These are phyloP conservation scores for Drosophila pachea DNA, from an alignment of 1,140 invertebrate genomes.

Conservation along the genomic window DNA sequence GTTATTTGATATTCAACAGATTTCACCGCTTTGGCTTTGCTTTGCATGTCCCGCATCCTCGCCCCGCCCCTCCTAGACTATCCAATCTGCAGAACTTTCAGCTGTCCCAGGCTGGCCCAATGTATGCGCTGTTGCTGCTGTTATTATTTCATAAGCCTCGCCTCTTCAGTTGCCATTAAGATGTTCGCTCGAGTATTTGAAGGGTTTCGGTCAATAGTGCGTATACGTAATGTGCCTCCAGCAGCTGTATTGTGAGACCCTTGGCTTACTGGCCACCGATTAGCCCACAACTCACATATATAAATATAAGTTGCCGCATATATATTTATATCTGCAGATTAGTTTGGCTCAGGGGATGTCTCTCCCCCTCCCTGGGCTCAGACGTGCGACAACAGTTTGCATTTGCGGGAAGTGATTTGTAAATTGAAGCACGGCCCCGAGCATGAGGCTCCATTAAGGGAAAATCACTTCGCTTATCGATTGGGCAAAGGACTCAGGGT, in stretches of 20 bases:
- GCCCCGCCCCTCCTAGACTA: not conserved
- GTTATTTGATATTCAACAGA: conserved; percentile 78
- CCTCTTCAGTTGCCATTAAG: conserved; percentile 31
- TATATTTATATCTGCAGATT: not conserved
- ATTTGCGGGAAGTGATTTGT: conserved; percentile 31
- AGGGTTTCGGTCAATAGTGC: conserved; percentile 42
- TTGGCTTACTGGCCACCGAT: conserved; percentile 1
- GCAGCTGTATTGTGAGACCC: conserved; percentile 26
- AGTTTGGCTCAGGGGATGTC: not conserved
- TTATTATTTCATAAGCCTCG: conserved; percentile 62
- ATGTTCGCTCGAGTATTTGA: conserved; percentile 4
- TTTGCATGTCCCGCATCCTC: conserved; percentile 2
- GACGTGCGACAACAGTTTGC: not conserved
- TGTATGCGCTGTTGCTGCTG: conserved; percentile 23
- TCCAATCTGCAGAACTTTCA: conserved; percentile 1
- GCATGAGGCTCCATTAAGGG: not conserved
- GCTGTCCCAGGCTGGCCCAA: conserved; percentile 8
- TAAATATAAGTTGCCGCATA: not conserved
- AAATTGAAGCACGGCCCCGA: conserved; percentile 27
- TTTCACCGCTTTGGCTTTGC: conserved; percentile 42
- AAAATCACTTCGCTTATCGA: too few species aligned
- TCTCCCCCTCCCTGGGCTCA: too few species aligned
- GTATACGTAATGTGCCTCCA: conserved; percentile 54
- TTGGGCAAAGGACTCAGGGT: not conserved
- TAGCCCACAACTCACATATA: not conserved